Percentiles rank a stretch among this genome's conserved stretches.
Evolutionary conservation across 2,113 vertebrate genomes (phyloP).

Genomic region (Zosterops japonicus): DNA sequence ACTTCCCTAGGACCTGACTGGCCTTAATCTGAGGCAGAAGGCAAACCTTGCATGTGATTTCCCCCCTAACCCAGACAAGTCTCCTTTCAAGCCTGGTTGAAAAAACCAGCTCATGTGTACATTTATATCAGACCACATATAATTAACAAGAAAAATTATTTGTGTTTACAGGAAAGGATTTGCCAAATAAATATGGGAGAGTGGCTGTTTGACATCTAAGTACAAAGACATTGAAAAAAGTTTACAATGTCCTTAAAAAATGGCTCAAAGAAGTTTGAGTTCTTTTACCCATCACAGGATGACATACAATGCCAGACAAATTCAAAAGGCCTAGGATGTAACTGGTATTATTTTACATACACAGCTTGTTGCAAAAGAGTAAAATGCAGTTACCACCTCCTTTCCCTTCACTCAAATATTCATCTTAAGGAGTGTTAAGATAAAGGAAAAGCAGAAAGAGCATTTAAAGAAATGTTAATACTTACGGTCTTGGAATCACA

Average conservation of each 20-base stretch:
- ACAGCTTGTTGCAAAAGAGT: neutral
- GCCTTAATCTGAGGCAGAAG: neutral
- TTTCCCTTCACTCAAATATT: constrained; percentile 39
- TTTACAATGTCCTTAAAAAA: neutral
- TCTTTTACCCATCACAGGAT: neutral
- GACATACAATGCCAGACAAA: neutral
- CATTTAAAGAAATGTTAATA: neutral
- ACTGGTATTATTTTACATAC: neutral
- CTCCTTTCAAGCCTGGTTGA: neutral
- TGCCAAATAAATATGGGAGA: neutral
- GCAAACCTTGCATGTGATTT: neutral
- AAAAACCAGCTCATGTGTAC: neutral
- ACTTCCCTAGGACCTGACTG: neutral
- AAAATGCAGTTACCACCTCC: neutral
- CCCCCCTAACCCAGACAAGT: neutral
- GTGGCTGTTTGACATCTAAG: neutral
- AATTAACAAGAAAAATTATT: constrained; percentile 5
- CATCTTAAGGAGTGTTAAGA: neutral
- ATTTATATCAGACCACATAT: neutral
- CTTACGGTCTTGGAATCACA: neutral
- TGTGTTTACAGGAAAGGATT: neutral
- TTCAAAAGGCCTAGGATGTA: neutral
- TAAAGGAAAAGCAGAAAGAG: neutral
- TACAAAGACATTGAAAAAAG: neutral
- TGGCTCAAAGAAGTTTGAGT: neutral